Percentiles rank a stretch among this genome's conserved stretches.
Conservation (phyloP, 2,113 vertebrate species). For the Sebastes fasciatus region DNA sequence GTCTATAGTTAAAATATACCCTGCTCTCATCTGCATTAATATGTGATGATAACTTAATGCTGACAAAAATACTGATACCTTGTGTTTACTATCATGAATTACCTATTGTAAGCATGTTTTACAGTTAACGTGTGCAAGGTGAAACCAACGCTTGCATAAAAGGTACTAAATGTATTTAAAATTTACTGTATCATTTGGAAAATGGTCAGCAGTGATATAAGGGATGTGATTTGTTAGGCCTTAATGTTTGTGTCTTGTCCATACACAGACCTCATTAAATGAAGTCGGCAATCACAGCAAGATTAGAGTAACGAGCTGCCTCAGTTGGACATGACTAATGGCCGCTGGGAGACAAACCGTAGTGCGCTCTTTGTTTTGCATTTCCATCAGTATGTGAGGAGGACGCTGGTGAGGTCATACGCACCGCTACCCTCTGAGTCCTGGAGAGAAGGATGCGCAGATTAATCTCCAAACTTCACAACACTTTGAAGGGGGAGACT, state of each 20-base stretch:
- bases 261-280: constrained; percentile 29
- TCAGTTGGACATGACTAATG: constrained; percentile 68
- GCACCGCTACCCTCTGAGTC: constrained; percentile 33
- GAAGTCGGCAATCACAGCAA: constrained; percentile 34
- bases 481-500: constrained; percentile 47
- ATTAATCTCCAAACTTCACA: constrained; percentile 54
- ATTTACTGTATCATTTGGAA: background rate
- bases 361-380: constrained; percentile 71
- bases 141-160: background rate
- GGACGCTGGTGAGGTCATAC: constrained; percentile 33
- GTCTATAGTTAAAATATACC: too few relatives aligned
- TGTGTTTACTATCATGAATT: background rate
- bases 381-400: constrained; percentile 54
- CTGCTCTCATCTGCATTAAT: background rate
- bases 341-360: constrained; percentile 36
- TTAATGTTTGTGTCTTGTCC: background rate
- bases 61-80: background rate
- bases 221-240: background rate
- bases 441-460: constrained; percentile 43
- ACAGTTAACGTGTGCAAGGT: background rate
- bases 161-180: background rate
- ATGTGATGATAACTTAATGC: background rate
- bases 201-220: background rate
- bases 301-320: constrained; percentile 29
- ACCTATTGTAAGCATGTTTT: background rate